Conservation (phyloP, 2,797 vertebrate species). For the Anguilla obscura region DNA sequence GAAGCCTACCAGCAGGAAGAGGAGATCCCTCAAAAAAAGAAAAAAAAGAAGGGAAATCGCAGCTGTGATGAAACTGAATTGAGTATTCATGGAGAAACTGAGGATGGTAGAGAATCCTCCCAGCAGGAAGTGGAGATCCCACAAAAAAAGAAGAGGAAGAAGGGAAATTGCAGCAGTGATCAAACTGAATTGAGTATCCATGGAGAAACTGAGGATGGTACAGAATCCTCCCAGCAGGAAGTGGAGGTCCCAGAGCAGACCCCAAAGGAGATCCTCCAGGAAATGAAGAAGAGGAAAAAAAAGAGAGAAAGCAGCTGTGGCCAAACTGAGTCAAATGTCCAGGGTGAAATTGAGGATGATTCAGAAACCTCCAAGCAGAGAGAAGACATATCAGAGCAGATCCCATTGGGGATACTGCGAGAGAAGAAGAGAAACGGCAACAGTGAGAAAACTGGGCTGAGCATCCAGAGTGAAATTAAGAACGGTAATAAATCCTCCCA, state of each 20-base stretch:
- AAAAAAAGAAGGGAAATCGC: background rate
- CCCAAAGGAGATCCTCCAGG: background rate
- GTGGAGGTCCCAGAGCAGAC: rapidly evolving
- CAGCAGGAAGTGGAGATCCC: background rate
- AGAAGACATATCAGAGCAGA: background rate
- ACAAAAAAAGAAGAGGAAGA: background rate
- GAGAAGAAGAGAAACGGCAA: background rate
- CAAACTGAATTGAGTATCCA: background rate
- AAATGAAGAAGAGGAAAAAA: constrained; percentile 25
- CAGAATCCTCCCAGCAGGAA: background rate
- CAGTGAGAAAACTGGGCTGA: background rate
- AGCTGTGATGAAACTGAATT: background rate
- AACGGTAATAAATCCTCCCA: background rate
- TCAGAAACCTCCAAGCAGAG: background rate
- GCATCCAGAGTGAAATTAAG: background rate
- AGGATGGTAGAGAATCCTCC: background rate
- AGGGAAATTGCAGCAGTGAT: background rate
- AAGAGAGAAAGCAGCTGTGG: constrained; percentile 25
- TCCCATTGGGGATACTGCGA: background rate
- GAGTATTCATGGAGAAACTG: background rate
- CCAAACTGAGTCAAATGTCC: background rate
- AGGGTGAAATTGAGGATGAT: background rate
- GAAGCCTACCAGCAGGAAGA: background rate
- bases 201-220: background rate
- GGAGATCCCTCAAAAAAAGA: background rate